A percentile compares a stretch with the other conserved stretches of the same genome.
These are phyloP conservation scores for Arothron firmamentum DNA, from an alignment of 2,113 vertebrate genomes.

Conservation along the genomic window DNA sequence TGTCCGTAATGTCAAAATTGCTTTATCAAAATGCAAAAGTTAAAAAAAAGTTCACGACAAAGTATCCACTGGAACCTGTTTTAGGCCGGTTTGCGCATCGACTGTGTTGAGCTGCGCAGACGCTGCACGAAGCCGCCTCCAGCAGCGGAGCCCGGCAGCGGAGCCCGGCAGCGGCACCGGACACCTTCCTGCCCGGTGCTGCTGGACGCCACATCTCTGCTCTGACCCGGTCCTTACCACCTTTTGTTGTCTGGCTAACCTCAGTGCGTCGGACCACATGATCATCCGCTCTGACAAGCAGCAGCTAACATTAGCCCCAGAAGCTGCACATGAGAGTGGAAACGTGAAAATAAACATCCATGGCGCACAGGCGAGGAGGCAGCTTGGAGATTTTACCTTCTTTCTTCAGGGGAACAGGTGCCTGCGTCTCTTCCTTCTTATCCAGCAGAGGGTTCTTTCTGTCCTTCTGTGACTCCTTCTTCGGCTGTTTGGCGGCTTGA, in stretches of 20 bases:
- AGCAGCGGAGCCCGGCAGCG: too few species aligned
- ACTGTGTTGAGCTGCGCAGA: slow-evolving; percentile 17
- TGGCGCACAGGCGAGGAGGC: not conserved
- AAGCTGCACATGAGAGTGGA: slow-evolving; percentile 45
- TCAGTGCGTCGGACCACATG: slow-evolving; percentile 53
- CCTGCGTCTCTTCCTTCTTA: slow-evolving; percentile 82
- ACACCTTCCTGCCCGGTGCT: slow-evolving; percentile 32
- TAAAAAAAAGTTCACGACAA: too few species aligned
- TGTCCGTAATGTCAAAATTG: too few species aligned
- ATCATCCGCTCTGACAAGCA: slow-evolving; percentile 23
- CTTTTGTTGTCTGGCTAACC: not conserved
- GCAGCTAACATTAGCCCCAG: slow-evolving; percentile 31
- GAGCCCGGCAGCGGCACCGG: not conserved
- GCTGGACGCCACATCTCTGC: slow-evolving; percentile 26
- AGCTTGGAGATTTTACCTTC: slow-evolving; percentile 71
- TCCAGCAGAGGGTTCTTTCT: slow-evolving; percentile 85
- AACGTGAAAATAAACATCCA: slow-evolving; percentile 18
- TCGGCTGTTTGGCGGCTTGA: slow-evolving; percentile 88
- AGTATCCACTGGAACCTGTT: too few species aligned
- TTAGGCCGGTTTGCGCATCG: too few species aligned
- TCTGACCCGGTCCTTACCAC: not conserved
- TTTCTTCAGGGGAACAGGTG: slow-evolving; percentile 82
- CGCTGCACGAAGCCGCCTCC: slow-evolving; percentile 21
- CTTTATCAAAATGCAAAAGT: too few species aligned
- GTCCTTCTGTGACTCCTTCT: slow-evolving; percentile 93